phyloP scores from a whole-genome alignment of 2,888 invertebrate species.

The Andrena camellia region DNA sequence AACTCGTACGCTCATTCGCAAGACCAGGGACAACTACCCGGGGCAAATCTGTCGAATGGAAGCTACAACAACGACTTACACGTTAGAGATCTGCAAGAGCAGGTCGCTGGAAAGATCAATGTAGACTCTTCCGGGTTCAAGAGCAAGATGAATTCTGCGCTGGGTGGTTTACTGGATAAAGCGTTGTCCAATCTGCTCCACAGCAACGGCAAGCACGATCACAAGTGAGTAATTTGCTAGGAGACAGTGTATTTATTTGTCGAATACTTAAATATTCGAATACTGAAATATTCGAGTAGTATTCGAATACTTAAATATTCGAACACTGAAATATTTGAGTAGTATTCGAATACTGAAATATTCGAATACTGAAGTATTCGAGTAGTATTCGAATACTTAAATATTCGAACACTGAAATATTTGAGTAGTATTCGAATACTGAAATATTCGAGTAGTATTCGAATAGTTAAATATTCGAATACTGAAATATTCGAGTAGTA shows the following conservation, averaged over 20 bases:
- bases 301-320: too few species aligned
- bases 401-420: too few species aligned
- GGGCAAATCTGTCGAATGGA: slow-evolving; percentile 60
- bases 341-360: too few species aligned
- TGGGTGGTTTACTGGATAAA: slow-evolving; percentile 80
- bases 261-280: too few species aligned
- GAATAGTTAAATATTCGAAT: too few species aligned
- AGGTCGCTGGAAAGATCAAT: slow-evolving; percentile 30
- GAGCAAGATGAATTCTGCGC: slow-evolving; percentile 73
- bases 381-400: too few species aligned
- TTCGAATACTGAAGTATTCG: too few species aligned
- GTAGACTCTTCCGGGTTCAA: slow-evolving; percentile 73
- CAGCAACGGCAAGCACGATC: slow-evolving; percentile 82
- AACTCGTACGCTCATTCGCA: slow-evolving; percentile 61
- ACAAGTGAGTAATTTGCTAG: slow-evolving; percentile 77
- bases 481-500: too few species aligned
- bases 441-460: too few species aligned
- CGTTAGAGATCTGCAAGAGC: slow-evolving; percentile 22
- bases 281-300: too few species aligned
- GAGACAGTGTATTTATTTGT: not conserved
- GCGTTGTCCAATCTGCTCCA: slow-evolving; percentile 81
- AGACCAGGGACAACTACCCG: slow-evolving; percentile 53
- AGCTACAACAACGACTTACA: slow-evolving; percentile 45
- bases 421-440: too few species aligned
- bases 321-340: too few species aligned